phyloP scores from a whole-genome alignment of 2,888 invertebrate genomes.

The Tridacna gigas region DNA sequence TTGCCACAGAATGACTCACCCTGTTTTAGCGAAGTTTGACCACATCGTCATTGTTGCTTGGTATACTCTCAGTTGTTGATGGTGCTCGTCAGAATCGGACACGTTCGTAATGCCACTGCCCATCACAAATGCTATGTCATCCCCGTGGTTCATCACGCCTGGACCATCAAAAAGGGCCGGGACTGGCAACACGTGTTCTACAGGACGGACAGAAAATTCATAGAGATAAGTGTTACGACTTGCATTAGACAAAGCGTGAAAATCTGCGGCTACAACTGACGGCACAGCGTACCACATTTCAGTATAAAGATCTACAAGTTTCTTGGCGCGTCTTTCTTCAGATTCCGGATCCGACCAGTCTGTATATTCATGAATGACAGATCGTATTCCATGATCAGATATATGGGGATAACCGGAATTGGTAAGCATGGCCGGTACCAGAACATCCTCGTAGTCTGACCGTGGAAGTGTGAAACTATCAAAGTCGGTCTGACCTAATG shows the following conservation, averaged over 20 bases:
- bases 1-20: too few species aligned
- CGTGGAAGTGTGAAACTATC: neutral
- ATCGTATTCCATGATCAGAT: neutral
- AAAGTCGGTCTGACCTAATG: neutral
- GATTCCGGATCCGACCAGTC: constrained; percentile 22
- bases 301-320: constrained; percentile 1
- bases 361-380: constrained; percentile 17
- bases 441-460: constrained; percentile 1
- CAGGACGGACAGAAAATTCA: constrained; percentile 2
- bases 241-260: neutral
- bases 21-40: constrained; percentile 30
- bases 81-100: neutral
- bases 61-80: neutral
- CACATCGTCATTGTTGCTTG: constrained; percentile 14
- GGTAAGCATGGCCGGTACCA: neutral
- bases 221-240: constrained; percentile 3
- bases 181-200: neutral
- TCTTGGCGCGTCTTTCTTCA: neutral
- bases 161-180: constrained; percentile 10
- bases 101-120: neutral
- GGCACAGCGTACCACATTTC: constrained; percentile 1
- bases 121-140: constrained; percentile 9
- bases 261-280: neutral
- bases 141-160: constrained; percentile 13
- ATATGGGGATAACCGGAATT: neutral